Conservation (phyloP, 2,797 vertebrate genomes). For the Podarcis lilfordi region DNA sequence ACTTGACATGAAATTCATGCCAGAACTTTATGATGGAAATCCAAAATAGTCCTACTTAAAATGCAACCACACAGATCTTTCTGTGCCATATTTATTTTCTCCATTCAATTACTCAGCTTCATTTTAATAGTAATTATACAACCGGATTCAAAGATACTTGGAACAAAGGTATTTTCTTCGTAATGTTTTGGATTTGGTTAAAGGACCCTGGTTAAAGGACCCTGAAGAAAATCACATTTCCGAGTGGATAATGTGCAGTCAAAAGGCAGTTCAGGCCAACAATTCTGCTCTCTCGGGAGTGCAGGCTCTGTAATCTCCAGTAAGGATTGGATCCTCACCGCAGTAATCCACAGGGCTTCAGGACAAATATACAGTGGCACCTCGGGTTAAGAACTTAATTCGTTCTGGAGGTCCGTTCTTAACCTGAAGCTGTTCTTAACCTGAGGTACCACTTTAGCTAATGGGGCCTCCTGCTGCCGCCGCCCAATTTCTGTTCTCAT, state of each 20-base stretch:
- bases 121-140: neutral
- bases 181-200: constrained; percentile 12
- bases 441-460: too few relatives aligned
- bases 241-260: too few relatives aligned
- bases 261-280: neutral
- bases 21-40: constrained; percentile 43
- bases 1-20: constrained; percentile 48
- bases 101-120: neutral
- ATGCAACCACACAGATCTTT: neutral
- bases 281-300: neutral
- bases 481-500: too few relatives aligned
- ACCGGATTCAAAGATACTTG: constrained; percentile 20
- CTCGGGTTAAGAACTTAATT: too few relatives aligned
- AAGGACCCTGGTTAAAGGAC: neutral
- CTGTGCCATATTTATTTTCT: rapidly evolving
- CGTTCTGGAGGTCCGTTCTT: too few relatives aligned
- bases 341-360: neutral
- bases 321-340: neutral
- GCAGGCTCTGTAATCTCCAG: neutral
- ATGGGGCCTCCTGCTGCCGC: too few relatives aligned
- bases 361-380: neutral
- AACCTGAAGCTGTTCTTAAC: too few relatives aligned
- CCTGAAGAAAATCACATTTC: neutral
- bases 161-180: constrained; percentile 18
- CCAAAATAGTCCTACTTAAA: constrained; percentile 34